Percentiles rank a stretch among this genome's conserved stretches.
Evolutionary conservation across 2,888 invertebrate species (phyloP).

Genomic region (Rhopalosiphum nymphaeae): DNA sequence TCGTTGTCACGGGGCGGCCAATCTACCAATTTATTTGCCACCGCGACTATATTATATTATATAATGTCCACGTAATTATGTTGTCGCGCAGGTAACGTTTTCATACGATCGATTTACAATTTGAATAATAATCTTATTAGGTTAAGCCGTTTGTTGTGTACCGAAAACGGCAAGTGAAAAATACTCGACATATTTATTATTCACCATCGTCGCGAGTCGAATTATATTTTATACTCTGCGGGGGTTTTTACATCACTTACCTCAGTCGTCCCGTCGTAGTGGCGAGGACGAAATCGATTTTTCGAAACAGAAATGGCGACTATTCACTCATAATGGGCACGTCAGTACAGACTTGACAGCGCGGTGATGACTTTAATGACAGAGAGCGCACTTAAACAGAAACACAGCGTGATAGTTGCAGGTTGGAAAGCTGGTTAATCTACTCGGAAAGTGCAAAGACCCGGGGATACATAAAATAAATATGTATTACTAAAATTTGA

Average conservation of each 20-base stretch:
- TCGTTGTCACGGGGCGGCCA: background rate
- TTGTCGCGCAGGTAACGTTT: background rate
- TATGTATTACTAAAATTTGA: background rate
- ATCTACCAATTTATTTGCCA: background rate
- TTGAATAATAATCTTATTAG: background rate
- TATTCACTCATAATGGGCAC: background rate
- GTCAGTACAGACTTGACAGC: background rate
- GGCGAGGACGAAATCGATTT: background rate
- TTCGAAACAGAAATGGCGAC: constrained; percentile 7
- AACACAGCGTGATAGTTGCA: background rate
- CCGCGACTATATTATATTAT: background rate
- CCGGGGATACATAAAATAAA: background rate
- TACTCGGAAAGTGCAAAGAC: background rate
- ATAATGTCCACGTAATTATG: background rate
- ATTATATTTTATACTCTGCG: background rate
- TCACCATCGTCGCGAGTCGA: background rate
- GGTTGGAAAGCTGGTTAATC: background rate
- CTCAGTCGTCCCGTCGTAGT: background rate
- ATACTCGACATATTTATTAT: background rate
- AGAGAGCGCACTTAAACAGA: background rate
- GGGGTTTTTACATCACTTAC: background rate
- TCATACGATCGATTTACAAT: background rate
- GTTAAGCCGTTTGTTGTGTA: background rate
- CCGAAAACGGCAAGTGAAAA: background rate
- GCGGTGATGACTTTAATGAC: constrained; percentile 1